Percentiles rank a stretch among this genome's conserved stretches.
Conservation (phyloP, 2,888 invertebrate species). For the Baronia brevicornis region DNA sequence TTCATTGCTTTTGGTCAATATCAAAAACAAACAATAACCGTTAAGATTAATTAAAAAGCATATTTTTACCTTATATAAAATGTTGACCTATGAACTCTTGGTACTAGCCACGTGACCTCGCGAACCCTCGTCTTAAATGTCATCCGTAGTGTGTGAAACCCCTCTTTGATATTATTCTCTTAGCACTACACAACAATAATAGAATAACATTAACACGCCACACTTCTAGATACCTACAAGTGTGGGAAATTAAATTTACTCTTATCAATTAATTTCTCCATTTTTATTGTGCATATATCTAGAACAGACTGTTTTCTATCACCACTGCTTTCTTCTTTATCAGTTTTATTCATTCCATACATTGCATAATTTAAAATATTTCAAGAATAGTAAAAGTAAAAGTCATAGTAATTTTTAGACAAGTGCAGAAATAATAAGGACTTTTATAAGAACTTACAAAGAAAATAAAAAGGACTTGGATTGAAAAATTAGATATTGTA, state of each 20-base stretch:
- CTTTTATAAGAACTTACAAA: no score
- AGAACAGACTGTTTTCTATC: no score
- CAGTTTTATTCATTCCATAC: no score
- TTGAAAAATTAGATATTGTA: no score
- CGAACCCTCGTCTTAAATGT: constrained; percentile 25
- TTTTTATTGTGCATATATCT: no score
- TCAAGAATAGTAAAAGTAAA: no score
- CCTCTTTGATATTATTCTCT: constrained; percentile 36
- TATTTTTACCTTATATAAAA: constrained; percentile 43
- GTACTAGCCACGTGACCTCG: constrained; percentile 48
- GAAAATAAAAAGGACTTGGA: no score
- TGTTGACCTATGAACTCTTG: constrained; percentile 50
- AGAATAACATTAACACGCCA: constrained; percentile 13
- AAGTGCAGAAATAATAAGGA: no score
- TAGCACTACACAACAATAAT: constrained; percentile 14
- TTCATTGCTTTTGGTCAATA: neutral
- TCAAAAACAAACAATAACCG: neutral
- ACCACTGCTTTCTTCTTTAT: no score
- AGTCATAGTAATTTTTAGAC: no score
- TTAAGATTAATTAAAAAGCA: constrained; percentile 5
- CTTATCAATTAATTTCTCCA: no score
- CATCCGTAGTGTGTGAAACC: constrained; percentile 35
- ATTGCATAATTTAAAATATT: no score
- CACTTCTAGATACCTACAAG: constrained; percentile 10
- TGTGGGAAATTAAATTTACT: constrained; percentile 15